A percentile compares a stretch with the other conserved stretches of the same genome.
Evolutionary conservation across 2,888 invertebrate genomes (phyloP).

Genomic region (Caenorhabditis becei): DNA sequence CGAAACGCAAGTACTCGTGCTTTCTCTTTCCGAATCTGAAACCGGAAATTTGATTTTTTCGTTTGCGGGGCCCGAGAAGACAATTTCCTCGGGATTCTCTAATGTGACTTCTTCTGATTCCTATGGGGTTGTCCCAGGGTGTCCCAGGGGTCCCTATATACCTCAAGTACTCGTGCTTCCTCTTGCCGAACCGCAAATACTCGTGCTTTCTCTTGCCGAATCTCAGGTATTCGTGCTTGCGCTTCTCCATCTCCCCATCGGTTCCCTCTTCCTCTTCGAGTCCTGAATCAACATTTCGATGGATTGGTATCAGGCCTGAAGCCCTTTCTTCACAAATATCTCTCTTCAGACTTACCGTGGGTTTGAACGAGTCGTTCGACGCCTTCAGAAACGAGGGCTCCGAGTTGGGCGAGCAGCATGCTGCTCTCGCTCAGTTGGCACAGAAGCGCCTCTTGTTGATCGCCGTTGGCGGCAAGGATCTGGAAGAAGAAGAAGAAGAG

Average conservation of each 20-base stretch:
- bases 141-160: too few species aligned
- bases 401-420: slow-evolving; percentile 77
- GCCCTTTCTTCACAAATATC: not conserved
- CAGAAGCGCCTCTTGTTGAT: slow-evolving; percentile 74
- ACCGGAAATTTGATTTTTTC: slow-evolving; percentile 14
- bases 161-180: too few species aligned
- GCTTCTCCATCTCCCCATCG: slow-evolving; percentile 71
- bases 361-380: slow-evolving; percentile 77
- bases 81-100: too few species aligned
- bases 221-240: slow-evolving; percentile 78
- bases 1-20: slow-evolving; percentile 81
- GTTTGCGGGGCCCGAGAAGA: too few species aligned
- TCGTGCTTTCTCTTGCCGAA: slow-evolving; percentile 81
- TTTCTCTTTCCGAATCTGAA: slow-evolving; percentile 80
- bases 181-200: slow-evolving; percentile 71
- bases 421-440: slow-evolving; percentile 78
- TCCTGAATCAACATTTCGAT: slow-evolving; percentile 37
- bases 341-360: slow-evolving; percentile 67
- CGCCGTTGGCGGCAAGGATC: slow-evolving; percentile 72
- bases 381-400: slow-evolving; percentile 79
- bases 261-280: slow-evolving; percentile 49
- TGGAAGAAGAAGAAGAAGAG: slow-evolving; percentile 50
- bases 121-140: too few species aligned
- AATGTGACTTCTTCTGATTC: too few species aligned
- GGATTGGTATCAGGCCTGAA: slow-evolving; percentile 21